phyloP scores from a whole-genome alignment of 2,113 vertebrate genomes.

The Bos indicus region DNA sequence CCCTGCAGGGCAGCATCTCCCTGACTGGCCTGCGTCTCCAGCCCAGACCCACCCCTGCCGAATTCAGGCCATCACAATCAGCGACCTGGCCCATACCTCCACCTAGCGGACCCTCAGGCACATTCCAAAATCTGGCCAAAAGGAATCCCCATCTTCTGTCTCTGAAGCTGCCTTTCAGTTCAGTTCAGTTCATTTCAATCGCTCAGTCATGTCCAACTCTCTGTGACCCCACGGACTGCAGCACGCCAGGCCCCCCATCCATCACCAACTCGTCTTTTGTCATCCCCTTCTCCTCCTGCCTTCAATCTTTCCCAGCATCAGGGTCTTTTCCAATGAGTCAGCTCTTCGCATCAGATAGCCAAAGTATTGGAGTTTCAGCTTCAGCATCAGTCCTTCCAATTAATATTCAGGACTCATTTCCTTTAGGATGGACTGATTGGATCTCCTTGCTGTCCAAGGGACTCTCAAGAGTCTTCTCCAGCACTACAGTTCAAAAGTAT shows the following conservation, averaged over 20 bases:
- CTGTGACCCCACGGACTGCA: neutral
- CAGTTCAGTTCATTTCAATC: neutral
- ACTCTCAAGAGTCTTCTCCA: neutral
- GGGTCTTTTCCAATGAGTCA: neutral
- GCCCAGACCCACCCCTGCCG: neutral
- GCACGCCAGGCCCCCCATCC: neutral
- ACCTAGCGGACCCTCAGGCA: neutral
- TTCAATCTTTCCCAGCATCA: neutral
- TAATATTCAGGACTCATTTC: neutral
- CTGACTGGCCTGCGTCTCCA: neutral
- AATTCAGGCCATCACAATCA: neutral
- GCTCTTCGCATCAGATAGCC: rapidly evolving
- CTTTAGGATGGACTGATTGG: neutral
- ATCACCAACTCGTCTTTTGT: neutral
- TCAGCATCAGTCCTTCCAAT: neutral
- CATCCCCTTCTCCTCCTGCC: neutral
- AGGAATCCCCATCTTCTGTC: neutral
- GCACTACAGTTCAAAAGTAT: neutral
- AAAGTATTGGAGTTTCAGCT: neutral
- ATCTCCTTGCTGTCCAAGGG: neutral
- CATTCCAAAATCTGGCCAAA: neutral
- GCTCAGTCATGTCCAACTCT: rapidly evolving
- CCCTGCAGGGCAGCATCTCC: neutral
- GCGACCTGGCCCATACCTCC: neutral
- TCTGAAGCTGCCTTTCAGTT: neutral